phyloP scores from a whole-genome alignment of 2,797 vertebrate genomes.

The Sorex maritimensis region DNA sequence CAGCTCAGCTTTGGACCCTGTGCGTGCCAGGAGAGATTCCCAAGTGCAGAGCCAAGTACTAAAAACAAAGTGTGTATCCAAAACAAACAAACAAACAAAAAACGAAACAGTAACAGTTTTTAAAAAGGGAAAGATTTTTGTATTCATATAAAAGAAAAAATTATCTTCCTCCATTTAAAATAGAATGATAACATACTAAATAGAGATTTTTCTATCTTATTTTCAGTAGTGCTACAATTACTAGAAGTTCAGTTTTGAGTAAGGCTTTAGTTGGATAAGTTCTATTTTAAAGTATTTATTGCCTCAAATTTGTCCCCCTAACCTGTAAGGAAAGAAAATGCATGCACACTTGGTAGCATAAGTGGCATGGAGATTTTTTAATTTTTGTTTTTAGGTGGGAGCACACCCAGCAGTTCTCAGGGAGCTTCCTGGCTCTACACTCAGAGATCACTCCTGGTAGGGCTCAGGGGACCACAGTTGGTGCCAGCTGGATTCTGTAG shows the following conservation, averaged over 20 bases:
- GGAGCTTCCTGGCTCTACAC: no score
- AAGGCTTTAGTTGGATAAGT: neutral
- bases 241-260: neutral
- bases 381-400: no score
- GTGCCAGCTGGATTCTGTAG: no score
- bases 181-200: neutral
- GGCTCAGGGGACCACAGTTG: no score
- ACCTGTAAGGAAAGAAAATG: neutral
- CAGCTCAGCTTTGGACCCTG: no score
- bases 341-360: neutral
- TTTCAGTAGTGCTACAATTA: neutral
- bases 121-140: neutral
- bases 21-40: no score
- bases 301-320: neutral
- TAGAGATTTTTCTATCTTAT: neutral
- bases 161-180: neutral
- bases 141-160: neutral
- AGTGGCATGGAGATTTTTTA: neutral
- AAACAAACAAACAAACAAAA: no score
- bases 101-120: no score
- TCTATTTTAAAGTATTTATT: slow-evolving; percentile 23
- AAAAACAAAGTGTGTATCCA: no score
- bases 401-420: no score
- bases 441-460: no score
- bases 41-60: no score